phyloP scores from a whole-genome alignment of 1,140 invertebrate species.

The Lutraria rhynchaena region DNA sequence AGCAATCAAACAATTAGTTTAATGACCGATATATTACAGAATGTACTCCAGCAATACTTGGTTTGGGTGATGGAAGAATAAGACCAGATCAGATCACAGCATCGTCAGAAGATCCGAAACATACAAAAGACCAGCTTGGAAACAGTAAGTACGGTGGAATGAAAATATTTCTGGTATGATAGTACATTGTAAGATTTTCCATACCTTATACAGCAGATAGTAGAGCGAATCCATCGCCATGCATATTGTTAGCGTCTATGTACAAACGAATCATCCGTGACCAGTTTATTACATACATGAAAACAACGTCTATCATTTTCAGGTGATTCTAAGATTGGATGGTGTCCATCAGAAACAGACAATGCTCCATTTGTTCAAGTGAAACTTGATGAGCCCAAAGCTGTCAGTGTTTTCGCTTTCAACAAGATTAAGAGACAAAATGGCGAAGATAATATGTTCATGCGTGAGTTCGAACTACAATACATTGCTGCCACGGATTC shows the following conservation, averaged over 20 bases:
- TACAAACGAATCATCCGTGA: background rate
- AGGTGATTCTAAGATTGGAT: constrained; percentile 20
- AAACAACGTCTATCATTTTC: background rate
- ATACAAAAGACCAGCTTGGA: constrained; percentile 21
- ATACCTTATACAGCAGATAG: background rate
- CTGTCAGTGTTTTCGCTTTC: constrained; percentile 44
- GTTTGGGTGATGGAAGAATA: constrained; percentile 41
- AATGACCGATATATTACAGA: too few species aligned
- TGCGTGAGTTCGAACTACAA: constrained; percentile 43
- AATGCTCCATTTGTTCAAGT: constrained; percentile 32
- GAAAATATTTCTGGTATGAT: background rate
- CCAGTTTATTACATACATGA: background rate
- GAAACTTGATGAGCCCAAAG: constrained; percentile 34
- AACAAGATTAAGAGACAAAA: background rate
- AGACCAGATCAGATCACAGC: constrained; percentile 3
- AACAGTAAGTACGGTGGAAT: constrained; percentile 1
- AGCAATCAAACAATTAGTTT: too few species aligned
- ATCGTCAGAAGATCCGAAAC: constrained; percentile 18
- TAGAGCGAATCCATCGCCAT: background rate
- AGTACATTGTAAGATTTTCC: background rate
- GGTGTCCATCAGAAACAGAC: constrained; percentile 29
- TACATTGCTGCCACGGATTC: constrained; percentile 43
- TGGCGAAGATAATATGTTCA: background rate
- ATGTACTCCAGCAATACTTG: constrained; percentile 14
- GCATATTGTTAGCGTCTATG: background rate